Percentiles rank a stretch among this genome's conserved stretches.
phyloP scores from a whole-genome alignment of 2,113 vertebrate genomes.

The Lethenteron reissneri region DNA sequence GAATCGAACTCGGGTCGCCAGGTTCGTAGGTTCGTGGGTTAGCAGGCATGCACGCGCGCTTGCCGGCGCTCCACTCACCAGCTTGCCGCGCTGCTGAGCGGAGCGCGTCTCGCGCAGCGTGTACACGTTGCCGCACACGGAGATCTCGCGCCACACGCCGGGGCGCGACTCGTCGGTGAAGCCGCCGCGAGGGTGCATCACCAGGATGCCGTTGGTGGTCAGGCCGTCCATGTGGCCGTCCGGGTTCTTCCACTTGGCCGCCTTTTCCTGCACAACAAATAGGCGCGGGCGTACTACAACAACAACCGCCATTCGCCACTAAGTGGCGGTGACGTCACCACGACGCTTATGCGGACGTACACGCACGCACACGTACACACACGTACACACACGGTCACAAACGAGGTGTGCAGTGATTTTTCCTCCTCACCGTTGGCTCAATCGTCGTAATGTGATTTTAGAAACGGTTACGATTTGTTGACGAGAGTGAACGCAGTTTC shows the following conservation, averaged over 20 bases:
- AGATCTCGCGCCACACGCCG: conserved; percentile 86
- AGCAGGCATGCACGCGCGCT: background rate
- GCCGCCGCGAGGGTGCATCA: conserved; percentile 83
- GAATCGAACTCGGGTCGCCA: too few relatives aligned
- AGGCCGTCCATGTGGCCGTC: conserved; percentile 96
- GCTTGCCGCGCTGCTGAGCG: conserved; percentile 74
- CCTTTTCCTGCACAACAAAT: conserved; percentile 48
- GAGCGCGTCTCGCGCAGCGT: conserved; percentile 83
- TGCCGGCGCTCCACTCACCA: conserved; percentile 32
- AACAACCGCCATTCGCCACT: background rate
- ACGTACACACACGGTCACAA: background rate
- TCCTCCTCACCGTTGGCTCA: too few relatives aligned
- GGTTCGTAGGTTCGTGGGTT: too few relatives aligned
- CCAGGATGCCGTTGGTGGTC: conserved; percentile 84
- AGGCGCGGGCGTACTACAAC: background rate
- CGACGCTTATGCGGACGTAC: background rate
- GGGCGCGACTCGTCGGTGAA: conserved; percentile 82
- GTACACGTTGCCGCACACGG: conserved; percentile 85
- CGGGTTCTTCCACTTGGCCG: conserved; percentile 95
- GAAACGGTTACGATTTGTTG: too few relatives aligned
- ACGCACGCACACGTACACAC: background rate
- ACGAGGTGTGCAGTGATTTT: too few relatives aligned
- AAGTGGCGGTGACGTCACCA: background rate
- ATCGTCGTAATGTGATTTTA: too few relatives aligned
- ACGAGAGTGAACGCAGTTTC: too few relatives aligned